phyloP scores from a whole-genome alignment of 1,140 invertebrate species.

The Globodera ellingtonae region DNA sequence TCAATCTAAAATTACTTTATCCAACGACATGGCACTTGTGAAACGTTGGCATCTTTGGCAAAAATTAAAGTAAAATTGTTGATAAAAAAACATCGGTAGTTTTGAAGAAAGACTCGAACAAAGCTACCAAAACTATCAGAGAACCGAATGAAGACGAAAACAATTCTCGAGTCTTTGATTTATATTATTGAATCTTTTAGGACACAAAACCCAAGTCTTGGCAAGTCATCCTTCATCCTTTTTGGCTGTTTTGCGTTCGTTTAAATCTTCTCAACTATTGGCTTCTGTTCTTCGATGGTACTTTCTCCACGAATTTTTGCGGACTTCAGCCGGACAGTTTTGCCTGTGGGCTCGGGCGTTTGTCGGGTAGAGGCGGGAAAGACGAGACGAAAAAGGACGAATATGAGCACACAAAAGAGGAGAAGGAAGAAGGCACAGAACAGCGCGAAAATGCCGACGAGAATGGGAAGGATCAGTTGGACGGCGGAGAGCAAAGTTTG shows the following conservation, averaged over 20 bases:
- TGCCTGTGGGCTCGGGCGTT: background rate
- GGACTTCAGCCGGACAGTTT: background rate
- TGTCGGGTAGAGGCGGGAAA: background rate
- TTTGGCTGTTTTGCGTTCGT: background rate
- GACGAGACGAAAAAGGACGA: conserved; percentile 5
- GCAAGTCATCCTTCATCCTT: too few relatives aligned
- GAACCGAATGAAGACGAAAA: too few relatives aligned
- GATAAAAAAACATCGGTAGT: background rate
- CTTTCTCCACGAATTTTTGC: background rate
- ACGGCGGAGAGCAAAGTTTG: conserved; percentile 10
- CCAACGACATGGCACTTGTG: conserved; percentile 11
- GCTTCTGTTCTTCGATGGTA: background rate
- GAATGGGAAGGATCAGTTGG: conserved; percentile 3
- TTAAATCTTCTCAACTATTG: background rate
- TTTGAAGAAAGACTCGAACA: too few relatives aligned
- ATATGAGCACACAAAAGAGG: conserved; percentile 7
- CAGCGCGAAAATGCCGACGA: conserved; percentile 11
- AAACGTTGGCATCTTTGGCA: background rate
- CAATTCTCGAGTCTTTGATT: too few relatives aligned
- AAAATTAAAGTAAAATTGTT: conserved; percentile 3
- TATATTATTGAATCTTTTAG: too few relatives aligned
- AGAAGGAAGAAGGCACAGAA: conserved; percentile 11
- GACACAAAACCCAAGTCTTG: too few relatives aligned
- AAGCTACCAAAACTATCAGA: too few relatives aligned
- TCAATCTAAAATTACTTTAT: background rate